phyloP scores from a whole-genome alignment of 2,888 invertebrate species.

The Leptopterna dolabrata region DNA sequence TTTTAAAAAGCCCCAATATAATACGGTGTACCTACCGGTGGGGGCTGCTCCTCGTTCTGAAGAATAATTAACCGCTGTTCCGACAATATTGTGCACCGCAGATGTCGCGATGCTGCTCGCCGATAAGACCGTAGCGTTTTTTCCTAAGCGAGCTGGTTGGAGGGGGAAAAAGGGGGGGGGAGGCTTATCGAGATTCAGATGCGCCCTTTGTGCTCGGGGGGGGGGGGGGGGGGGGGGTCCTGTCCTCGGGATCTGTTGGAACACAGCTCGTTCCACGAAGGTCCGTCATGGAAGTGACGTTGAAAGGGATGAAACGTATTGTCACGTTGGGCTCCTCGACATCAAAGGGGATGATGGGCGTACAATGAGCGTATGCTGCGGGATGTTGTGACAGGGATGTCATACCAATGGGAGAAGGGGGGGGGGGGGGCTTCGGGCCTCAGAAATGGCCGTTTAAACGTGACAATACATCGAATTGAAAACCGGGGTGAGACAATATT shows the following conservation, averaged over 20 bases:
- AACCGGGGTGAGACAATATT: too few relatives aligned
- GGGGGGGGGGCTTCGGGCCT: too few relatives aligned
- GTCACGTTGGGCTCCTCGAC: too few relatives aligned
- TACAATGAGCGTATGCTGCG: too few relatives aligned
- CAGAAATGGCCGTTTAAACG: too few relatives aligned
- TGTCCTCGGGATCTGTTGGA: background rate
- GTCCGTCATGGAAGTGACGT: background rate
- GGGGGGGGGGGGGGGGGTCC: background rate
- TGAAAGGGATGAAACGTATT: background rate
- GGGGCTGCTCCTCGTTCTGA: background rate
- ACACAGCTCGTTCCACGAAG: background rate
- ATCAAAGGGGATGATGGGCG: background rate
- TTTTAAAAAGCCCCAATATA: background rate
- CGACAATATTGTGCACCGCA: conserved; percentile 41
- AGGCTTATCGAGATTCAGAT: conserved; percentile 34
- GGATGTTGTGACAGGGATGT: too few relatives aligned
- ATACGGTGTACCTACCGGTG: background rate
- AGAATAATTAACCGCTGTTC: conserved; percentile 39
- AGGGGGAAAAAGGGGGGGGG: too few relatives aligned
- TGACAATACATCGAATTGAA: too few relatives aligned
- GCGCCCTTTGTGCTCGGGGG: background rate
- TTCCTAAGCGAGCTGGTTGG: too few relatives aligned
- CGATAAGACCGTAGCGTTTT: too few relatives aligned
- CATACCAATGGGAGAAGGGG: too few relatives aligned
- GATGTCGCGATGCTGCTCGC: conserved; percentile 14